Evolutionary conservation across 2,888 invertebrate genomes (phyloP).

Genomic region (Onthophagus sagittarius): DNA sequence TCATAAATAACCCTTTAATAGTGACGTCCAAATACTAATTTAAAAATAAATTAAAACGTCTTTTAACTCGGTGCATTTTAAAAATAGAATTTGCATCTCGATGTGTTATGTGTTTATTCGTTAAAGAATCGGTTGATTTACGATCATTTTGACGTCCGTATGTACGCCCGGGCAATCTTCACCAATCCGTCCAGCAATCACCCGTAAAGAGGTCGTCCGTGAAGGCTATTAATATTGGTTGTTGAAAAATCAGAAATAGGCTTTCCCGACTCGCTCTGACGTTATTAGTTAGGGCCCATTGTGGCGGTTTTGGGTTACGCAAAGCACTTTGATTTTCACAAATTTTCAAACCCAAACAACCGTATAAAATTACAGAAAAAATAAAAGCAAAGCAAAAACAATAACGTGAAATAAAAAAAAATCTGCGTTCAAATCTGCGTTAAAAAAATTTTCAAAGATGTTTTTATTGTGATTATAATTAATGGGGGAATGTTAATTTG

Average conservation of each 20-base stretch:
- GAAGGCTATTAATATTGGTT: neutral
- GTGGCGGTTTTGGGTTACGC: neutral
- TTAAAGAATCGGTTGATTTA: neutral
- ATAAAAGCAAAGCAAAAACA: neutral
- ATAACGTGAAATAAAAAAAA: neutral
- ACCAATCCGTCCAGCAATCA: neutral
- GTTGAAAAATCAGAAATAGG: neutral
- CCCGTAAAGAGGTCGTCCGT: neutral
- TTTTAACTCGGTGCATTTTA: too few relatives aligned
- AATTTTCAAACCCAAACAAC: neutral
- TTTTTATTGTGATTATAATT: neutral
- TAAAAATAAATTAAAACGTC: too few relatives aligned
- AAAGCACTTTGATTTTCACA: neutral
- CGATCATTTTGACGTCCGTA: neutral
- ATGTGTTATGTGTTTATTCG: neutral
- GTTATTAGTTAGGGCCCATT: neutral
- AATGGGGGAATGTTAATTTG: neutral
- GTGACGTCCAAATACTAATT: too few relatives aligned
- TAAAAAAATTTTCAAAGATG: neutral
- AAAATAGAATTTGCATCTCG: too few relatives aligned
- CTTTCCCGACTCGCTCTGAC: neutral
- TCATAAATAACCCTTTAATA: too few relatives aligned
- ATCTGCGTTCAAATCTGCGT: too few relatives aligned
- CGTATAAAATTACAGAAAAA: neutral
- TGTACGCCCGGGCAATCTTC: neutral